Percentiles rank a stretch among this genome's conserved stretches.
Conservation (phyloP, 2,797 vertebrate species). For the Etheostoma nigrum region DNA sequence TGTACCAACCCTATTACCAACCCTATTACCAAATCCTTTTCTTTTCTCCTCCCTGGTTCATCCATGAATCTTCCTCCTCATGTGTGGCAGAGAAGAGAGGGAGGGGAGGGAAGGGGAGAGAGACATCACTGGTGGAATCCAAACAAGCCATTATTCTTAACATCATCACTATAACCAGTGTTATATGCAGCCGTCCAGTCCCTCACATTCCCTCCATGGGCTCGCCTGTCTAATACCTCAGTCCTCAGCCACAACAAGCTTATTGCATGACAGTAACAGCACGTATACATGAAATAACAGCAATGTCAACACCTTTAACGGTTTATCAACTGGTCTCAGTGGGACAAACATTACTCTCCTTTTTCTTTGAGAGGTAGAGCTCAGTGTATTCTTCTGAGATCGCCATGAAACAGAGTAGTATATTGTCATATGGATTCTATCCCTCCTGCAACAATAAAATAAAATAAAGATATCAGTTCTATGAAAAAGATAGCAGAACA, state of each 20-base stretch:
- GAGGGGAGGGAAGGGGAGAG: not conserved
- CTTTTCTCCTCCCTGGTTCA: constrained; percentile 28
- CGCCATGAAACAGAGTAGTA: constrained; percentile 12
- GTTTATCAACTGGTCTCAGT: constrained; percentile 35
- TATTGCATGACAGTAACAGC: constrained; percentile 17
- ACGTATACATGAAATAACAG: constrained; percentile 12
- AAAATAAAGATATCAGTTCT: not conserved
- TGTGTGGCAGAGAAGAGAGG: constrained; percentile 15
- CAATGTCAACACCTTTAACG: constrained; percentile 32
- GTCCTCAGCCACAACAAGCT: constrained; percentile 21
- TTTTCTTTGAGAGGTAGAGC: constrained; percentile 28
- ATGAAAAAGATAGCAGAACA: constrained; percentile 11
- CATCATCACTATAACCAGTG: constrained; percentile 48
- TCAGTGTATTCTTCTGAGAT: not conserved
- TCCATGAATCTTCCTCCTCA: constrained; percentile 65
- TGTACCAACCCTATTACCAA: constrained; percentile 52
- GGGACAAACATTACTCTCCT: constrained; percentile 43
- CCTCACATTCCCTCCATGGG: constrained; percentile 30
- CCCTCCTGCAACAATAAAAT: constrained; percentile 19
- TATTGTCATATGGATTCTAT: not conserved
- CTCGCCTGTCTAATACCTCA: constrained; percentile 29
- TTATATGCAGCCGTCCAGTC: constrained; percentile 35
- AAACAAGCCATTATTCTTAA: constrained; percentile 75
- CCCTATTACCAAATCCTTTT: constrained; percentile 45
- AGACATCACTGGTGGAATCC: constrained; percentile 60